Percentiles rank a stretch among this genome's conserved stretches.
phyloP scores from a whole-genome alignment of 2,888 invertebrate genomes.

The Pyrrhia umbra region DNA sequence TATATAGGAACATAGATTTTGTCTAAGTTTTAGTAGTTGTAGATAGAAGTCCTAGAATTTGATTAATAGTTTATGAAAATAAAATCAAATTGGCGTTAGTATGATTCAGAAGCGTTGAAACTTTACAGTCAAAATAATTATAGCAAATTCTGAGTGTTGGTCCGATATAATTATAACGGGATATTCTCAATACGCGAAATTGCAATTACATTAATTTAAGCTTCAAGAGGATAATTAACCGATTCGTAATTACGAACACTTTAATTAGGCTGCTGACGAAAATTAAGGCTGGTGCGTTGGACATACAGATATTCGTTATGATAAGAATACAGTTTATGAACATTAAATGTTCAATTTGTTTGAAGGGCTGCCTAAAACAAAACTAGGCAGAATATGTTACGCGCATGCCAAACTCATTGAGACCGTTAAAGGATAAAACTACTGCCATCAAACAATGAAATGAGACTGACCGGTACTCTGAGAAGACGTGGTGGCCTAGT shows the following conservation, averaged over 20 bases:
- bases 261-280: not conserved
- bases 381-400: no score
- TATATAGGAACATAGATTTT: not conserved
- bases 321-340: not conserved
- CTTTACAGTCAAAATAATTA: not conserved
- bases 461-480: no score
- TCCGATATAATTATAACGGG: slow-evolving; percentile 1
- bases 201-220: slow-evolving; percentile 1
- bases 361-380: no score
- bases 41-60: not conserved
- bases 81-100: not conserved
- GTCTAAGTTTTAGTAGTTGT: not conserved
- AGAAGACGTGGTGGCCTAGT: no score
- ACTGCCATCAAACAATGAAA: no score
- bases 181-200: not conserved
- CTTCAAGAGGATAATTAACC: not conserved
- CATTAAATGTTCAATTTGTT: no score
- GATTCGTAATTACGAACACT: not conserved
- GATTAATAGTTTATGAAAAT: not conserved
- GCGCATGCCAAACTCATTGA: no score
- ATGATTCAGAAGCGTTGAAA: not conserved
- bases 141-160: not conserved
- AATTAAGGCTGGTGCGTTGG: not conserved
- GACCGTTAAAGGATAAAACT: no score
- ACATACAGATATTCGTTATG: not conserved